Evolutionary conservation across 2,113 vertebrate genomes (phyloP).

Genomic region (Heloderma charlesbogerti): DNA sequence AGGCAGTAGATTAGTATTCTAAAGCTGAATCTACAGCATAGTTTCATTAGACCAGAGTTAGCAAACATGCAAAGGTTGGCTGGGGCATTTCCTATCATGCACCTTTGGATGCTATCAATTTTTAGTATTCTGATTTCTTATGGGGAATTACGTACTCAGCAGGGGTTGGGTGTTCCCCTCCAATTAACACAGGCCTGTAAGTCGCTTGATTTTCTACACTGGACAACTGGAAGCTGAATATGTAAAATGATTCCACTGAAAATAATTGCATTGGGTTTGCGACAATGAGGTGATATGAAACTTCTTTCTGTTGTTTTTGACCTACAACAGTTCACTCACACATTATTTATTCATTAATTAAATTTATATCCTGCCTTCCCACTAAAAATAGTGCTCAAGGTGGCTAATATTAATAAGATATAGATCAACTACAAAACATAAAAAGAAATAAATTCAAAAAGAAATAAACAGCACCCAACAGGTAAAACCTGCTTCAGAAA

Average conservation of each 20-base stretch:
- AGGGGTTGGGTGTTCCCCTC: neutral
- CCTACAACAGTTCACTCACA: neutral
- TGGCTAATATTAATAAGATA: neutral
- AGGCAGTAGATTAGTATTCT: neutral
- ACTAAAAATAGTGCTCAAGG: neutral
- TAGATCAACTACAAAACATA: neutral
- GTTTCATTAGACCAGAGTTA: neutral
- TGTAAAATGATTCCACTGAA: neutral
- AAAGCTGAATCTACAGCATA: neutral
- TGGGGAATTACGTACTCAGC: neutral
- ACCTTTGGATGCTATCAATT: neutral
- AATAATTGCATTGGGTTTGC: neutral
- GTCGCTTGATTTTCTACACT: neutral
- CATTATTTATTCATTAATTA: neutral
- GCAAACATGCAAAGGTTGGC: neutral
- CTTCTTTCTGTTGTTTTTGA: neutral
- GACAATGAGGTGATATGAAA: neutral
- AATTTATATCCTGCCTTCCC: neutral
- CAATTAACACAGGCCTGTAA: neutral
- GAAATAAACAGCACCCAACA: neutral
- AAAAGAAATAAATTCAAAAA: neutral
- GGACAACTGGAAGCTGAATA: neutral
- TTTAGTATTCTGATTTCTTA: neutral
- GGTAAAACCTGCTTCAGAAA: neutral
- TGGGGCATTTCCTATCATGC: neutral